Evolutionary conservation across 2,113 vertebrate species (phyloP).

Genomic region (Regulus satrapa): DNA sequence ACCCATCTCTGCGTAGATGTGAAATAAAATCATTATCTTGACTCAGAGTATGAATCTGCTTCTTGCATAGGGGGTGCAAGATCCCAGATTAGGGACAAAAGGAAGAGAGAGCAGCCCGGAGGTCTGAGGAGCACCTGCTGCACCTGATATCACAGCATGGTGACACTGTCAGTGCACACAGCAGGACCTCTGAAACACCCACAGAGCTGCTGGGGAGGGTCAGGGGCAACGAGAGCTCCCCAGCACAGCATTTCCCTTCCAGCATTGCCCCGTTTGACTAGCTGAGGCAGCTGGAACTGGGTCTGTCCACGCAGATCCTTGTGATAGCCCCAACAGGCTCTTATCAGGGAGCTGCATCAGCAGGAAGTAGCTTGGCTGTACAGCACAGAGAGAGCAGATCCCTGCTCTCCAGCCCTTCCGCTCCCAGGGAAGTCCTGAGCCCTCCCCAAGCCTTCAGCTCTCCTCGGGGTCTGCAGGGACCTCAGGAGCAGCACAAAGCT

Average conservation of each 20-base stretch:
- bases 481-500: not conserved
- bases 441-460: accelerated
- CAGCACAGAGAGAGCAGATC: not conserved
- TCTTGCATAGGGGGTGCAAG: no score
- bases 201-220: not conserved
- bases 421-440: not conserved
- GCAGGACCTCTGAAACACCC: not conserved
- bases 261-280: not conserved
- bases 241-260: not conserved
- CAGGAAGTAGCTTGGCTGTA: not conserved
- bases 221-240: not conserved
- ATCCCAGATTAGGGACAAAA: not conserved
- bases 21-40: not conserved
- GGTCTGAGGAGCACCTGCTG: not conserved
- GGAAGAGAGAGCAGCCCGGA: not conserved
- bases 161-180: not conserved
- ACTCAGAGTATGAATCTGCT: not conserved
- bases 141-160: accelerated
- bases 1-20: not conserved
- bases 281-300: not conserved
- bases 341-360: not conserved
- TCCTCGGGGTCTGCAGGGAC: not conserved
- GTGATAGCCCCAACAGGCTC: not conserved
- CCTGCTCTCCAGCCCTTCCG: accelerated
- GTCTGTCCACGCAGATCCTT: not conserved